phyloP scores from a whole-genome alignment of 2,113 vertebrate genomes.

The Balaeniceps rex region DNA sequence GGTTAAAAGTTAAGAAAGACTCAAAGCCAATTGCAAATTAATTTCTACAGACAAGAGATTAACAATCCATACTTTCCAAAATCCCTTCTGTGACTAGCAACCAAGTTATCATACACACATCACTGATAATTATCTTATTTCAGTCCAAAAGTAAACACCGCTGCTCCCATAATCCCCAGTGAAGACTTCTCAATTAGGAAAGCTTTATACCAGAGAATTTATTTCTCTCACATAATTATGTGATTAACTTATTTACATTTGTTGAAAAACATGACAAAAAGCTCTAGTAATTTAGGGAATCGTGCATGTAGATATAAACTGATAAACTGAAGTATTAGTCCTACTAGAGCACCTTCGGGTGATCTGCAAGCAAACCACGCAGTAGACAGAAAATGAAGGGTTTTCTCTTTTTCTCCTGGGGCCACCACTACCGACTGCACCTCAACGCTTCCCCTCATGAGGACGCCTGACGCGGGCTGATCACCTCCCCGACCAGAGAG shows the following conservation, averaged over 20 bases:
- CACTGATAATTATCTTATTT: background rate
- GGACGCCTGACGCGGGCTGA: rapidly evolving
- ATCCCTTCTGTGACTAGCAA: background rate
- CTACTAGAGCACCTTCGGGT: background rate
- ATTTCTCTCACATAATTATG: background rate
- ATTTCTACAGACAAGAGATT: background rate
- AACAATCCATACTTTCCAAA: background rate
- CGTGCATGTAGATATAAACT: background rate
- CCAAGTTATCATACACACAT: background rate
- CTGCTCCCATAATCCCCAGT: background rate
- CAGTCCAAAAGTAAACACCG: background rate
- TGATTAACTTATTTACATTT: background rate
- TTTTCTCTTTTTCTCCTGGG: rapidly evolving
- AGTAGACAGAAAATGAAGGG: rapidly evolving
- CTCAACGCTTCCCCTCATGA: rapidly evolving
- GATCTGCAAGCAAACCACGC: background rate
- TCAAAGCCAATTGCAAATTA: background rate
- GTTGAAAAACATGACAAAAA: background rate
- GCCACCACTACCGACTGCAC: rapidly evolving
- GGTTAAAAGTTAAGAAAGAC: background rate
- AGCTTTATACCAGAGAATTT: background rate
- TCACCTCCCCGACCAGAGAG: rapidly evolving
- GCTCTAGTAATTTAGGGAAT: background rate
- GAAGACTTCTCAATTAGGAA: background rate
- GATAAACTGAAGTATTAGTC: background rate